Base-by-base conservation (phyloP, 2,888 invertebrate species). In the Stictocephala bisonia region DNA sequence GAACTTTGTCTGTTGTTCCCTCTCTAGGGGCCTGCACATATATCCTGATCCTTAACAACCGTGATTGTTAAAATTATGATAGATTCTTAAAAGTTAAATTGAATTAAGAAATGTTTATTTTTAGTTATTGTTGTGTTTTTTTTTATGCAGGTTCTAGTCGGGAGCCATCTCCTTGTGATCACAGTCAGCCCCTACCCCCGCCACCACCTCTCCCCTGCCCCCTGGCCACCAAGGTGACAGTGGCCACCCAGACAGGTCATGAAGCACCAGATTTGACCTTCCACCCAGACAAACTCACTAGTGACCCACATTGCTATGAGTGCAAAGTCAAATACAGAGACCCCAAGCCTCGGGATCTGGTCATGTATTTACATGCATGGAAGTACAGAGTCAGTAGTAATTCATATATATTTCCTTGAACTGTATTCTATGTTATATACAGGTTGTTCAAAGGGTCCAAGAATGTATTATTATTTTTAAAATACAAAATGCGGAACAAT, bases 311-410 rank as follows among this genome's bases (percentile, higher is more conserved):
- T 83, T 98, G 97, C 86, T 93, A 94, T 83, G 95, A 96, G 85
- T 98, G 97, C 85, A 94, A 94, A 85, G 93, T 95, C 73, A 89
- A 93, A 75, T 97, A 95, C 86, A 87, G 94, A 77, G 97, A 98
- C 84, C 97, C 98, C 0, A 90, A 93, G 77, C 94, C 95, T 0
- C 90, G 93, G 79, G 96, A 97, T 84, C 89, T 98, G 74, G 92
- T 97, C 79, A 96, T 98, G 95, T 98, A 95, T 85, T 89, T 98
- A 51, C 98, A 98, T 85, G 97, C 97, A 29, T 94, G 94, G 93
- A 94, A 94, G 82, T 95, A 95, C 84, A 91, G 91, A 89, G 93
- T 93, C 83, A 83, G 83, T 58, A 27, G 15, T n/a, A n/a, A n/a
- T n/a, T n/a, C n/a, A n/a, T n/a, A n/a, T n/a, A n/a, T n/a, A n/a